phyloP scores from a whole-genome alignment of 2,888 invertebrate genomes.

The Hesperia comma region DNA sequence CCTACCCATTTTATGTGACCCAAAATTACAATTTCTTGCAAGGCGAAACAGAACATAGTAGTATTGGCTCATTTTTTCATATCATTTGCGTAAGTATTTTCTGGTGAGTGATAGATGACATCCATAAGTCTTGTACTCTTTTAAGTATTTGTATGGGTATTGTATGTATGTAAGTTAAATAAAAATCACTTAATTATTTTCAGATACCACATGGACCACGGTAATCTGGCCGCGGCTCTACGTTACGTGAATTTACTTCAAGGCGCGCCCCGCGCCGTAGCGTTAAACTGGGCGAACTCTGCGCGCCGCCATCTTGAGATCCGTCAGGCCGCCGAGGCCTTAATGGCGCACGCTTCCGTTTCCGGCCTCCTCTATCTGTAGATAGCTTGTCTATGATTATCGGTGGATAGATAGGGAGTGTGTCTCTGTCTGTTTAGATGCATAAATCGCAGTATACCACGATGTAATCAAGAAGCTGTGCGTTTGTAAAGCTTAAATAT shows the following conservation, averaged over 20 bases:
- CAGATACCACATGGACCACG: constrained; percentile 94
- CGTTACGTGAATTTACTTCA: constrained; percentile 95
- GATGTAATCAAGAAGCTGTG: neutral
- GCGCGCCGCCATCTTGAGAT: constrained; percentile 93
- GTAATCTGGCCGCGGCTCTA: constrained; percentile 92
- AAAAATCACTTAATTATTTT: no score
- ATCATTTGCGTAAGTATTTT: no score
- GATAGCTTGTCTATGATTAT: neutral
- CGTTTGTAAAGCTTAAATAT: constrained; percentile 1
- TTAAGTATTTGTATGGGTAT: no score
- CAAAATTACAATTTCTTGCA: no score
- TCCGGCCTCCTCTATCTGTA: constrained; percentile 84
- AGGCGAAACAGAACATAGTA: no score
- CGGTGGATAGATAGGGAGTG: neutral
- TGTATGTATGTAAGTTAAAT: no score
- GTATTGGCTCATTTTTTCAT: no score
- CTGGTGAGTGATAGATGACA: no score
- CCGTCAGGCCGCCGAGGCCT: constrained; percentile 93
- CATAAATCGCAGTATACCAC: neutral
- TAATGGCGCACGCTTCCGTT: constrained; percentile 96
- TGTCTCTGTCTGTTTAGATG: neutral
- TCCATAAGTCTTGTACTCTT: no score
- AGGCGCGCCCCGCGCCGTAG: constrained; percentile 94
- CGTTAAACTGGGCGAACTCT: constrained; percentile 94
- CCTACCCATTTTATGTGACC: no score